Evolutionary conservation across 2,113 vertebrate genomes (phyloP).

Genomic region (Sorex araneus): DNA sequence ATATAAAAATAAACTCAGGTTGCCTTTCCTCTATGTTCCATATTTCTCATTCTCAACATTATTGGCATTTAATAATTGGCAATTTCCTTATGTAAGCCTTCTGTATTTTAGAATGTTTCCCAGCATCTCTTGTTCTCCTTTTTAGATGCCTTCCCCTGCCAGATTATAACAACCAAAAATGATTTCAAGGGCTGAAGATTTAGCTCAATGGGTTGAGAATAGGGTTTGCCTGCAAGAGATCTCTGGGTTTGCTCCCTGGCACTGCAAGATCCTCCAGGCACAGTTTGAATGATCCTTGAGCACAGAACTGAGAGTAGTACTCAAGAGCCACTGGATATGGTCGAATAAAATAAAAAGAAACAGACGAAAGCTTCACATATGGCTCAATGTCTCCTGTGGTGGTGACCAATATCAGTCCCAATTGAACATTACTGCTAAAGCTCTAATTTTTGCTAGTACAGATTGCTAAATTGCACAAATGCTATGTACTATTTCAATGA

Average conservation of each 20-base stretch:
- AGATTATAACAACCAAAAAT: conserved; percentile 36
- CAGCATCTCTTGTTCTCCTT: neutral
- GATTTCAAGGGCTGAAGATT: neutral
- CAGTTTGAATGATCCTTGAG: too few relatives aligned
- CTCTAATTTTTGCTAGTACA: neutral
- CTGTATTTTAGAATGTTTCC: conserved; percentile 4
- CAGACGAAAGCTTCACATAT: neutral
- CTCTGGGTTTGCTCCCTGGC: too few relatives aligned
- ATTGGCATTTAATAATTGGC: neutral
- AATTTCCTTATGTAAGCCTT: neutral
- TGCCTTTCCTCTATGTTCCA: neutral
- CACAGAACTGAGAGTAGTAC: too few relatives aligned
- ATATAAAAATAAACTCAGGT: too few relatives aligned
- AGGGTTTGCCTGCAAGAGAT: too few relatives aligned
- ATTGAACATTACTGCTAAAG: neutral
- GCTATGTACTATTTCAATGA: neutral
- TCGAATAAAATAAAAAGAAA: too few relatives aligned
- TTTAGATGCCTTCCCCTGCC: neutral
- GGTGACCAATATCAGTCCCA: neutral
- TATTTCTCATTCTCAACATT: neutral
- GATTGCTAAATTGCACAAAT: neutral
- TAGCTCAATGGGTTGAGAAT: too few relatives aligned
- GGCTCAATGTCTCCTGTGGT: neutral
- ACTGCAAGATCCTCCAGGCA: too few relatives aligned
- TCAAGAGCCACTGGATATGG: too few relatives aligned